Base-by-base conservation (phyloP, 2,113 vertebrate species). In the Saccopteryx bilineata region DNA sequence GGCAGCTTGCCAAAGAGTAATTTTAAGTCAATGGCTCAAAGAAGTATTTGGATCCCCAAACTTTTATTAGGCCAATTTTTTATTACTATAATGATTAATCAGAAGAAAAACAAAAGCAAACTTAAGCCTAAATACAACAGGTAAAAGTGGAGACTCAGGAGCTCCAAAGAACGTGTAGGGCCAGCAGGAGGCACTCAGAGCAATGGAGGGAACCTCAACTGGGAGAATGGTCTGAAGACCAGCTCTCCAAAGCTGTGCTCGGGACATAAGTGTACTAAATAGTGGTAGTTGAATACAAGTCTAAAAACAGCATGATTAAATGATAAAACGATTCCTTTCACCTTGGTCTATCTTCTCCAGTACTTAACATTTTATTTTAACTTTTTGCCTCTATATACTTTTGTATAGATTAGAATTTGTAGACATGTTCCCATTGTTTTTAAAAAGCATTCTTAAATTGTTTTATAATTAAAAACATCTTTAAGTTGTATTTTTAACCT, bases 1-100 rank as follows among this genome's bases (percentile, higher is more conserved):
- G 48, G 46, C 72, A 94, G 71, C 18, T 50, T 95, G 50, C 56
- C 52, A 39, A 21, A 78, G 54, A 80, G 56, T 93, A 86, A 83
- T 46, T 94, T 95, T 50, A 72, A 54, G 39, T 68, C 61, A 92
- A n/a, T 50, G 18, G 10, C 33, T 71, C 66, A 13, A 71, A 58
- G 69, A 17, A 28, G 26, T 89, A 69, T 8, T 9, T 52, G 10
- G 4, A 3, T 31, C 28, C 78, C 50, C 28, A 92, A 89, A 39
- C 31, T 52, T 56, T 61, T n/a, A 6, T 60, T 66, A 74, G 26
- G 74, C 21, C 13, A 84, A 6, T 18, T 92, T 92, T 74, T 90
- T 52, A 85, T 63, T 61, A 71, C 66, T 33, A 61, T 18, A 15
- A 72, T 83, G 21, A 84, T 68, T 87, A 54, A 12, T 78, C 52